Percentiles rank a stretch among this genome's conserved stretches.
Conservation (phyloP, 2,113 vertebrate species). For the Ploceus nigricollis region DNA sequence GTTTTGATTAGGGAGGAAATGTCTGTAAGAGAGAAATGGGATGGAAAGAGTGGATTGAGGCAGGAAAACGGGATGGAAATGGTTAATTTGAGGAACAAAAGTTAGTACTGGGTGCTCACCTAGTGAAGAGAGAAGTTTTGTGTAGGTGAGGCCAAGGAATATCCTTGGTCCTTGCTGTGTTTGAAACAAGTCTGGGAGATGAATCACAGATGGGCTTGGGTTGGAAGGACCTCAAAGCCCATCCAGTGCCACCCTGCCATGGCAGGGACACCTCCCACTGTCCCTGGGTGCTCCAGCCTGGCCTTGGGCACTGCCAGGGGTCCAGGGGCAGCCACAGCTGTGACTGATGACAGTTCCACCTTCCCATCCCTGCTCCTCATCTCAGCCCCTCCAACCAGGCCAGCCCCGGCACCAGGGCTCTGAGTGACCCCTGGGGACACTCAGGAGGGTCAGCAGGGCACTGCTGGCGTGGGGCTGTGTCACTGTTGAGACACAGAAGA, state of each 20-base stretch:
- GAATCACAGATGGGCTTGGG: fast-evolving
- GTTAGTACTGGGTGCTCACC: background rate
- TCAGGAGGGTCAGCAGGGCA: background rate
- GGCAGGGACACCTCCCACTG: background rate
- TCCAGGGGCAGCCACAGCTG: background rate
- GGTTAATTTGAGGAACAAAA: background rate
- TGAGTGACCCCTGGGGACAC: background rate
- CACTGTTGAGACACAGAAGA: no score
- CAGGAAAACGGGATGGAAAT: background rate
- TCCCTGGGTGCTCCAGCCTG: background rate
- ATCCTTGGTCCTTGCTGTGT: background rate
- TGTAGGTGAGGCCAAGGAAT: background rate
- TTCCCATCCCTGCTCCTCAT: background rate
- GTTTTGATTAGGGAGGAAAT: background rate
- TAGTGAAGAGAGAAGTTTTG: background rate
- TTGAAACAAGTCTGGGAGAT: background rate
- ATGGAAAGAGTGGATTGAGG: background rate
- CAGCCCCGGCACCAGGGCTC: background rate
- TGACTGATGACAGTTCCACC: background rate
- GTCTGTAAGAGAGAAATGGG: background rate
- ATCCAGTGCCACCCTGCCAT: background rate
- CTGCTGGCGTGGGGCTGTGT: background rate
- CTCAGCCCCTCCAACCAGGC: background rate
- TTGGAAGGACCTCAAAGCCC: background rate
- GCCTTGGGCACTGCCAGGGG: background rate